A percentile compares a stretch with the other conserved stretches of the same genome.
These are phyloP conservation scores for Rhizomys pruinosus DNA, from an alignment of 2,113 vertebrate species.

Conservation along the genomic window DNA sequence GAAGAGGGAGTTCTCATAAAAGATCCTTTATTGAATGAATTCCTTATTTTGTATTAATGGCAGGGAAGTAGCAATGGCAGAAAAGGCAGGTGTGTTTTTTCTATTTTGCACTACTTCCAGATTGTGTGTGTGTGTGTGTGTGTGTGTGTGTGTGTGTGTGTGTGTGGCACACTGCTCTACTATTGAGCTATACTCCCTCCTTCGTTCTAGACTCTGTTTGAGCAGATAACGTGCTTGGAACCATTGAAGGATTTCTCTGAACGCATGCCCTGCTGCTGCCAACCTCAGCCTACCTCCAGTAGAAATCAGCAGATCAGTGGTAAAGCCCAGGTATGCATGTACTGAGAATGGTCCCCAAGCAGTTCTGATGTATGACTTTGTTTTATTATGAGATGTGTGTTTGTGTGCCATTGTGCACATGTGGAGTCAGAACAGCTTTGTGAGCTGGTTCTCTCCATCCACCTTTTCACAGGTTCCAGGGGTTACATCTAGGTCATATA, in stretches of 20 bases:
- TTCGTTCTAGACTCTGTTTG: slow-evolving; percentile 47
- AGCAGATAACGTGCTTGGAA: not conserved
- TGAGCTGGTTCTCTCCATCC: not conserved
- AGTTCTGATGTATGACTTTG: not conserved
- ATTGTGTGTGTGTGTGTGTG: too few relatives aligned
- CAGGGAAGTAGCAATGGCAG: not conserved
- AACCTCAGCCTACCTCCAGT: not conserved
- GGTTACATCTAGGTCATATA: too few relatives aligned
- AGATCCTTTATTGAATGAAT: slow-evolving; percentile 48
- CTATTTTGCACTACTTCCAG: not conserved
- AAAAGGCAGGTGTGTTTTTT: slow-evolving; percentile 3
- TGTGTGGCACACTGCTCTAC: too few relatives aligned
- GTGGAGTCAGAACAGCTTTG: not conserved
- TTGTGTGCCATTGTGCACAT: not conserved
- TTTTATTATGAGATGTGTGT: too few relatives aligned
- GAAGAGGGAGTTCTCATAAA: slow-evolving; percentile 2
- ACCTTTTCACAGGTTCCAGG: not conserved
- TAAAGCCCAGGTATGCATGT: not conserved
- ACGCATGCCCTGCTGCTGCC: not conserved
- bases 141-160: too few relatives aligned
- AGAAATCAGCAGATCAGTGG: not conserved
- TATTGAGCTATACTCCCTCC: too few relatives aligned
- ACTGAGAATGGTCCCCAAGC: not conserved
- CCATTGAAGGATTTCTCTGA: not conserved
- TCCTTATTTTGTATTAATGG: not conserved